These are phyloP conservation scores for Willowsia nigromaculata DNA, from an alignment of 2,888 invertebrate genomes.

Conservation along the genomic window DNA sequence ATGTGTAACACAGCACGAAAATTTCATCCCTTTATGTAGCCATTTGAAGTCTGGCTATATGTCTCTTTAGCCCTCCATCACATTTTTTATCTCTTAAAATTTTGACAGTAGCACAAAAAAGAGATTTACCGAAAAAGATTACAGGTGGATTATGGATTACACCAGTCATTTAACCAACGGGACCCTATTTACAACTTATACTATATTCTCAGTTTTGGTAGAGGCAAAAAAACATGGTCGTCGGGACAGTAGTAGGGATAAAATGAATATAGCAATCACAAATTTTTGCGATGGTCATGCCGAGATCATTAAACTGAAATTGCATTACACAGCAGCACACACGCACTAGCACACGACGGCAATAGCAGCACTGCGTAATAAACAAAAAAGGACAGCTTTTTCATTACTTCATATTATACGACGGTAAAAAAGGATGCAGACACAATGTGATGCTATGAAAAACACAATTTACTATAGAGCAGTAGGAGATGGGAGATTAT, in stretches of 20 bases:
- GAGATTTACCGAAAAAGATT: slow-evolving; percentile 37
- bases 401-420: background rate
- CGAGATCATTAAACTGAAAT: slow-evolving; percentile 71
- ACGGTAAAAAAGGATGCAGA: background rate
- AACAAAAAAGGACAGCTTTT: background rate
- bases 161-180: slow-evolving; percentile 12
- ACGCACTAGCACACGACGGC: slow-evolving; percentile 57
- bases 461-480: background rate
- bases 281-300: slow-evolving; percentile 67
- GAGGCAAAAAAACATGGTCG: background rate
- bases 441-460: background rate
- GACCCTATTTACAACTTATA: slow-evolving; percentile 10
- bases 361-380: background rate
- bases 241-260: background rate
- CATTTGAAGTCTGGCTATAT: too few relatives aligned
- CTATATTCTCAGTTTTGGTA: background rate
- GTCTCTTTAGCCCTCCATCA: too few relatives aligned
- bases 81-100: background rate
- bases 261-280: slow-evolving; percentile 39
- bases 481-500: slow-evolving; percentile 37
- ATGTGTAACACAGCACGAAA: background rate
- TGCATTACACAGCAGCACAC: slow-evolving; percentile 58
- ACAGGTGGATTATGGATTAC: slow-evolving; percentile 40
- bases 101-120: slow-evolving; percentile 45
- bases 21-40: background rate